Percentiles rank a stretch among this genome's conserved stretches.
Evolutionary conservation across 2,888 invertebrate species (phyloP).

Genomic region (Bibio marci): DNA sequence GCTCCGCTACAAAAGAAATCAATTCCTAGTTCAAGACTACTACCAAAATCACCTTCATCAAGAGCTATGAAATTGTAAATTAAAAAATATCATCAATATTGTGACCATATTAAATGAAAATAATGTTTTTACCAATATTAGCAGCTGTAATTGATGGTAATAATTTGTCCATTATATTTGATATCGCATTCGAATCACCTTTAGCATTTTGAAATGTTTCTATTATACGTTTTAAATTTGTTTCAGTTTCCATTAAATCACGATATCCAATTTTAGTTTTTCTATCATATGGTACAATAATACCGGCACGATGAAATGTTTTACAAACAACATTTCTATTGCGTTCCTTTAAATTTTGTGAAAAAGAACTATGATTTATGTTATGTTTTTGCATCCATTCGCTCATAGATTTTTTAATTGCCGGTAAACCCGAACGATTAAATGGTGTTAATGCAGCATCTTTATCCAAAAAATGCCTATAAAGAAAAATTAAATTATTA

Average conservation of each 20-base stretch:
- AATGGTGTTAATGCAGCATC: slow-evolving; percentile 37
- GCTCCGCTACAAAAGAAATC: slow-evolving; percentile 67
- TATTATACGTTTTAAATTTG: slow-evolving; percentile 45
- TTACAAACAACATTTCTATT: slow-evolving; percentile 44
- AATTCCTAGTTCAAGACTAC: slow-evolving; percentile 75
- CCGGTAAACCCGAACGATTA: slow-evolving; percentile 37
- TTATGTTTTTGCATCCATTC: slow-evolving; percentile 42
- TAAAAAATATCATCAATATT: background rate
- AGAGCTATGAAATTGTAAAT: slow-evolving; percentile 38
- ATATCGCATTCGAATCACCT: slow-evolving; percentile 37
- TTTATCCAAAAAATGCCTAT: slow-evolving; percentile 19
- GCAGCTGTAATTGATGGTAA: slow-evolving; percentile 70
- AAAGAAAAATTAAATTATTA: slow-evolving; percentile 4
- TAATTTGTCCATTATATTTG: slow-evolving; percentile 44
- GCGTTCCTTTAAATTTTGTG: slow-evolving; percentile 41
- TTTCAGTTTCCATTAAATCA: slow-evolving; percentile 45
- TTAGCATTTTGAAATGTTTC: slow-evolving; percentile 40
- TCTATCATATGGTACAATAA: slow-evolving; percentile 69
- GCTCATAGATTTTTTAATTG: slow-evolving; percentile 42
- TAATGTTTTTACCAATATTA: slow-evolving; percentile 37
- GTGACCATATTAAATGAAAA: too few relatives aligned
- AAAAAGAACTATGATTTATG: slow-evolving; percentile 38
- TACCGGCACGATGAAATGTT: slow-evolving; percentile 65
- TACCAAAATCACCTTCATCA: slow-evolving; percentile 92
- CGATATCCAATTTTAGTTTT: slow-evolving; percentile 77